These are phyloP conservation scores for Drosophila melanosoma DNA, from an alignment of 2,888 invertebrate species.

Conservation along the genomic window DNA sequence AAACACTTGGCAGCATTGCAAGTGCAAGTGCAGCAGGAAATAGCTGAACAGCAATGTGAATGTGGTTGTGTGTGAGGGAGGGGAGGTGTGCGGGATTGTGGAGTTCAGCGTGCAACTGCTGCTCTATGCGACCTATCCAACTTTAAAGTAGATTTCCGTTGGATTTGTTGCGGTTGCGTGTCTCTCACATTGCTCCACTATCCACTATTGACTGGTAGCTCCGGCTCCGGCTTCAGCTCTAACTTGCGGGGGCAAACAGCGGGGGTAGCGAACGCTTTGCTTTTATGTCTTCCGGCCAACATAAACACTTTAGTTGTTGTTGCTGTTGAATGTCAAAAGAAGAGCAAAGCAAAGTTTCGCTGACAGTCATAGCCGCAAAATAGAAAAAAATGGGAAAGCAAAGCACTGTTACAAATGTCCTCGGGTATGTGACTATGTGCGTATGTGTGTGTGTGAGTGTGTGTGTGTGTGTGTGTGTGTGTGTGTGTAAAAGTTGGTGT, in stretches of 20 bases:
- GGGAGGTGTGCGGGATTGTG: background rate
- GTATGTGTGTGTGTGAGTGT: conserved; percentile 29
- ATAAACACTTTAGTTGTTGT: conserved; percentile 78
- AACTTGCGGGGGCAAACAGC: conserved; percentile 3
- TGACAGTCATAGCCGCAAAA: conserved; percentile 69
- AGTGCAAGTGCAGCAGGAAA: conserved; percentile 68
- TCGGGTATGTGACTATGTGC: conserved; percentile 42
- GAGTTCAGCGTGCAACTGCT: conserved; percentile 11
- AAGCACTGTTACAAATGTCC: conserved; percentile 73
- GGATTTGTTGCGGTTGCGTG: conserved; percentile 80
- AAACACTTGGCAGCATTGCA: conserved; percentile 71
- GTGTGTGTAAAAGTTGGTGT: conserved; percentile 65
- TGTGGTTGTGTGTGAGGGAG: too few species aligned
- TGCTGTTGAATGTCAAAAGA: conserved; percentile 58
- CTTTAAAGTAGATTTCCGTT: conserved; percentile 82
- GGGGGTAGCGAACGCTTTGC: conserved; percentile 40
- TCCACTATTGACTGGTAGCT: conserved; percentile 14
- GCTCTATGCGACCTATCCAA: conserved; percentile 48
- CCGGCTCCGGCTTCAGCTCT: background rate
- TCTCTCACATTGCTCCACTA: conserved; percentile 64
- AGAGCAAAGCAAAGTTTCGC: conserved; percentile 68
- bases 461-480: conserved; percentile 33
- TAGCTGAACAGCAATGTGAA: background rate
- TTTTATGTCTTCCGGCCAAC: conserved; percentile 82
- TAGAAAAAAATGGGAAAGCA: conserved; percentile 31